These are phyloP conservation scores for Marisa cornuarietis DNA, from an alignment of 1,140 invertebrate species.

Conservation along the genomic window DNA sequence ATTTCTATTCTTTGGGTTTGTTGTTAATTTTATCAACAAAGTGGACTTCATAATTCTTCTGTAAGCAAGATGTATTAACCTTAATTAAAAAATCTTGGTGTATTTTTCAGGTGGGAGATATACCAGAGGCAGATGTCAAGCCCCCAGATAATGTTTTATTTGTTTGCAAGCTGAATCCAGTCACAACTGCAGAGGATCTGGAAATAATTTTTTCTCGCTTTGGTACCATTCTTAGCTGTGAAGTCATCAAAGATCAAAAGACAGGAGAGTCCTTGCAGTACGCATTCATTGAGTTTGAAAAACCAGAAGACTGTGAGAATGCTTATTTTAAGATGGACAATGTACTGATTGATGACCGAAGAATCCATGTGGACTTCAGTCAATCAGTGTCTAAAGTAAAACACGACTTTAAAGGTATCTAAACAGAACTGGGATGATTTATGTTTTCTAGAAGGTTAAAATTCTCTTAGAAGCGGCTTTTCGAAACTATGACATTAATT, in stretches of 20 bases:
- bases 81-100: too few species aligned
- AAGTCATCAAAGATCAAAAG: constrained; percentile 93
- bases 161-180: constrained; percentile 99
- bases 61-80: too few species aligned
- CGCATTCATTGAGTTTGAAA: constrained; percentile 98
- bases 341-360: constrained; percentile 96
- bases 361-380: constrained; percentile 99
- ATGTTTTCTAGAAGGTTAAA: not conserved
- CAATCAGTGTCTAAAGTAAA: constrained; percentile 90
- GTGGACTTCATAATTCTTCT: too few species aligned
- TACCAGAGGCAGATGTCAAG: constrained; percentile 95
- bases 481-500: too few species aligned
- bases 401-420: constrained; percentile 25
- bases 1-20: too few species aligned
- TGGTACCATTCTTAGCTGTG: constrained; percentile 76
- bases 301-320: constrained; percentile 94
- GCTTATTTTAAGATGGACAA: constrained; percentile 99
- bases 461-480: not conserved
- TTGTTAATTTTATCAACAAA: too few species aligned
- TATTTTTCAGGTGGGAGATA: constrained; percentile 79
- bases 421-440: not conserved
- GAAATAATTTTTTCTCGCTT: constrained; percentile 92
- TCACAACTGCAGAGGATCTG: constrained; percentile 96
- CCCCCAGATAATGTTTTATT: constrained; percentile 99
- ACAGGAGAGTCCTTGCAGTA: constrained; percentile 97